A percentile compares a stretch with the other conserved stretches of the same genome.
Evolutionary conservation across 2,888 invertebrate genomes (phyloP).

Genomic region (Trachelus troglodyta): DNA sequence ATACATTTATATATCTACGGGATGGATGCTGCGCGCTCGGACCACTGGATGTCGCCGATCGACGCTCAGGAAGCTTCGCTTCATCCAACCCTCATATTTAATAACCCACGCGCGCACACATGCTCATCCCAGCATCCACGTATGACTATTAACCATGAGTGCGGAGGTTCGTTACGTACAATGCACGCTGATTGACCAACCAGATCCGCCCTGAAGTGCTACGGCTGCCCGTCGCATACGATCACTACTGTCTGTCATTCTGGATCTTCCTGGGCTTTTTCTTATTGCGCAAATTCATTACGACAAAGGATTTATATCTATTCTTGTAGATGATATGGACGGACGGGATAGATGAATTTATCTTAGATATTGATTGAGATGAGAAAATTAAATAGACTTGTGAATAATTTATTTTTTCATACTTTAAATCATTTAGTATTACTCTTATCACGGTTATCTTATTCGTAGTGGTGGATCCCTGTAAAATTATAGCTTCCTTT

Average conservation of each 20-base stretch:
- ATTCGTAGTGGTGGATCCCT: not conserved
- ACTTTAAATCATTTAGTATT: not conserved
- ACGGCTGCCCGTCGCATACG: conserved; percentile 35
- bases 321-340: not conserved
- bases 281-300: not conserved
- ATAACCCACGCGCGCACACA: conserved; percentile 39
- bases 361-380: conserved; percentile 5
- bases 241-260: not conserved
- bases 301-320: not conserved
- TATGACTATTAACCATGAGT: conserved; percentile 31
- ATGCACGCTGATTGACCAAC: conserved; percentile 57
- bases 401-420: no score
- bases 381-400: not conserved
- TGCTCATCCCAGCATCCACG: conserved; percentile 4
- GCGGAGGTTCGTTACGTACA: conserved; percentile 55
- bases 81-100: conserved; percentile 41
- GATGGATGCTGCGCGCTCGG: not conserved
- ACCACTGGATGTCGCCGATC: conserved; percentile 15
- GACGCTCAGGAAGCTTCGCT: conserved; percentile 20
- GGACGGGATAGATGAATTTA: not conserved
- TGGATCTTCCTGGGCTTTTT: not conserved
- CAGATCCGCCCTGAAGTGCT: conserved; percentile 55
- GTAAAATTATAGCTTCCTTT: not conserved
- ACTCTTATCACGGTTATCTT: not conserved
- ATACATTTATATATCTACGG: fast-evolving